Evolutionary conservation across 2,888 invertebrate species (phyloP).

Genomic region (Cryptophagus acutangulus): DNA sequence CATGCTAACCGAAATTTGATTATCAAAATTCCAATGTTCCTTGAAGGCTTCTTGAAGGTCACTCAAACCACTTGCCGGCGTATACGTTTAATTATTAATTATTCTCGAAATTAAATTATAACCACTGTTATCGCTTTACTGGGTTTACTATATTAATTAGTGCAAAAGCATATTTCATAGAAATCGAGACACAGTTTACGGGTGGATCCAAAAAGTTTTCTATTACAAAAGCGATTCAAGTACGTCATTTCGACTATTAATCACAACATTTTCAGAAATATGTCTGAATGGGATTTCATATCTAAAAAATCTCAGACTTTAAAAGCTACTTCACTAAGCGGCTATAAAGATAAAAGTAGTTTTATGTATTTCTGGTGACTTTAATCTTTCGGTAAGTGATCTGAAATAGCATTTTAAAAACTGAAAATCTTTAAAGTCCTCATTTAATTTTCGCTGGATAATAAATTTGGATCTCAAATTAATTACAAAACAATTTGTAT

Average conservation of each 20-base stretch:
- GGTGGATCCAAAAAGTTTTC: slow-evolving; percentile 1
- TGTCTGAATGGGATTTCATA: no score
- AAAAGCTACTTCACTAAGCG: no score
- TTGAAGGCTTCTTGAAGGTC: slow-evolving; percentile 28
- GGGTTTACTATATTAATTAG: slow-evolving; percentile 25
- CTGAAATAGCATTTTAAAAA: no score
- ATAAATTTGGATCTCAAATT: no score
- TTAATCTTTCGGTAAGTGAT: no score
- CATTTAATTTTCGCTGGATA: no score
- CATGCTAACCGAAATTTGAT: slow-evolving; percentile 33
- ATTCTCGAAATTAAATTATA: slow-evolving; percentile 28
- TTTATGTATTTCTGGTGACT: no score
- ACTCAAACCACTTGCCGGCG: slow-evolving; percentile 25
- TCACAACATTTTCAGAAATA: no score
- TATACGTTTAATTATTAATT: slow-evolving; percentile 28
- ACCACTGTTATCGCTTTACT: slow-evolving; percentile 22
- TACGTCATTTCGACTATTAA: no score
- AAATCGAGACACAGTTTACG: slow-evolving; percentile 4
- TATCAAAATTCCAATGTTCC: slow-evolving; percentile 26
- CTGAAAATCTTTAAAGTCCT: no score
- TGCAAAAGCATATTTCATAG: slow-evolving; percentile 16
- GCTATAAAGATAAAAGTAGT: no score
- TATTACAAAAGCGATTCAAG: neutral
- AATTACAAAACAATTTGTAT: no score
- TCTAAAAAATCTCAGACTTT: neutral